Percentiles rank a stretch among this genome's conserved stretches.
Evolutionary conservation across 2,888 invertebrate genomes (phyloP).

Genomic region (Drosophila leonis): DNA sequence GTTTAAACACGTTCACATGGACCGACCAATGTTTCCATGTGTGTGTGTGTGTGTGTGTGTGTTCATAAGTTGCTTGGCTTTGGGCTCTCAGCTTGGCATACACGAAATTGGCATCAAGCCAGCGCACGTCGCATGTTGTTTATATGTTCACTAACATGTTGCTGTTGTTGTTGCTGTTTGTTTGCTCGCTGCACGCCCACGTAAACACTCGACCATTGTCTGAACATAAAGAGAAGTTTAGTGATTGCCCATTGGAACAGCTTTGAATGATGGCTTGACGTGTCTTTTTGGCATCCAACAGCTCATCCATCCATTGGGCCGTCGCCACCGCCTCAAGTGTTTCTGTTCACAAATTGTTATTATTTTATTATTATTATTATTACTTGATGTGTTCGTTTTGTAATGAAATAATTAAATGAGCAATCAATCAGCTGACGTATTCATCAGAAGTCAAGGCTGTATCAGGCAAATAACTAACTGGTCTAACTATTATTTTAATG

Average conservation of each 20-base stretch:
- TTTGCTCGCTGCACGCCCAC: constrained; percentile 64
- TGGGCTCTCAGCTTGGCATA: constrained; percentile 33
- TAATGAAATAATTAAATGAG: constrained; percentile 67
- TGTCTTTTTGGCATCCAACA: constrained; percentile 45
- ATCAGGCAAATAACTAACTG: not conserved
- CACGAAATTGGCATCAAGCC: constrained; percentile 68
- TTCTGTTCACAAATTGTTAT: constrained; percentile 54
- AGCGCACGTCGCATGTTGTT: constrained; percentile 70
- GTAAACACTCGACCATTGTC: constrained; percentile 55
- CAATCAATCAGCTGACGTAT: constrained; percentile 39
- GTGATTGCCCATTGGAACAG: constrained; percentile 52
- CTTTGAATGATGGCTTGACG: constrained; percentile 76
- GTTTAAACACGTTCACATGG: constrained; percentile 75
- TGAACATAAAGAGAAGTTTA: constrained; percentile 28
- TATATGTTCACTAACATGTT: constrained; percentile 54
- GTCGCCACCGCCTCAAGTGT: constrained; percentile 39
- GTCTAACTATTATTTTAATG: not conserved
- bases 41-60: constrained; percentile 15
- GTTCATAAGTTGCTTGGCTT: constrained; percentile 8
- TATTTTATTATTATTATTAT: constrained; percentile 49
- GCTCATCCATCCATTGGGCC: constrained; percentile 22
- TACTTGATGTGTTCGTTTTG: constrained; percentile 32
- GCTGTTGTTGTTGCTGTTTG: constrained; percentile 10
- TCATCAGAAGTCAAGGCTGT: constrained; percentile 21
- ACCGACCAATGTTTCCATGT: constrained; percentile 3